A percentile compares a stretch with the other conserved stretches of the same genome.
phyloP scores from a whole-genome alignment of 2,797 vertebrate species.

The Anas bahamensis region DNA sequence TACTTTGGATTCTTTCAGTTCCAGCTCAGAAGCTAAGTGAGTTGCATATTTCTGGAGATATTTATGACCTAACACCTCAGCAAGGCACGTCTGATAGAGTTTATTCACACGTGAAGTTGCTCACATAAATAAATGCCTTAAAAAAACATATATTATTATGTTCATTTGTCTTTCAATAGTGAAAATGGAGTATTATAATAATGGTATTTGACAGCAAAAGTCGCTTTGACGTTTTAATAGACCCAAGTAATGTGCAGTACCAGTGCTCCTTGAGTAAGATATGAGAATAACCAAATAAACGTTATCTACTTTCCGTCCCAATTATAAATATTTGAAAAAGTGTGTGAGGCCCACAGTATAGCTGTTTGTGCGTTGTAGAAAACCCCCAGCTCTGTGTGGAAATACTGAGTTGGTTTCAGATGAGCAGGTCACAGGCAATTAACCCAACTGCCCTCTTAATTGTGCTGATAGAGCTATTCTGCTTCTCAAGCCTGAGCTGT shows the following conservation, averaged over 20 bases:
- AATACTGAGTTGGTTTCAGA: neutral
- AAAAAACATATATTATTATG: neutral
- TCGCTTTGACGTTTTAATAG: neutral
- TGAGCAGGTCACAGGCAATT: conserved; percentile 3
- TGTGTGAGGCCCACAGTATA: neutral
- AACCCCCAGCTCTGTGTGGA: neutral
- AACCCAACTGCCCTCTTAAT: neutral
- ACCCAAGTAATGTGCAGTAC: neutral
- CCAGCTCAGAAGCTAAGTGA: neutral
- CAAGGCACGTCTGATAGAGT: neutral
- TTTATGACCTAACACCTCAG: neutral
- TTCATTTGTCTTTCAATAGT: neutral
- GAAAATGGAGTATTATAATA: neutral
- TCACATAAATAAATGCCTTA: neutral
- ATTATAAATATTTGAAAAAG: neutral
- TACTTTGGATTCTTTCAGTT: neutral
- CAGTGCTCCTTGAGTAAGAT: neutral
- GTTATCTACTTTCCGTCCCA: neutral
- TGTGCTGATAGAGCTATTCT: conserved; percentile 45
- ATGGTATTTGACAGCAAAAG: neutral
- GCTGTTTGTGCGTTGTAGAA: neutral
- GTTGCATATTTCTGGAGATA: neutral
- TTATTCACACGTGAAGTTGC: neutral
- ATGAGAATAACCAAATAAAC: neutral
- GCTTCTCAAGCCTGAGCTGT: neutral